These are phyloP conservation scores for Ganaspis sp. DNA, from an alignment of 1,140 invertebrate genomes.

Conservation along the genomic window DNA sequence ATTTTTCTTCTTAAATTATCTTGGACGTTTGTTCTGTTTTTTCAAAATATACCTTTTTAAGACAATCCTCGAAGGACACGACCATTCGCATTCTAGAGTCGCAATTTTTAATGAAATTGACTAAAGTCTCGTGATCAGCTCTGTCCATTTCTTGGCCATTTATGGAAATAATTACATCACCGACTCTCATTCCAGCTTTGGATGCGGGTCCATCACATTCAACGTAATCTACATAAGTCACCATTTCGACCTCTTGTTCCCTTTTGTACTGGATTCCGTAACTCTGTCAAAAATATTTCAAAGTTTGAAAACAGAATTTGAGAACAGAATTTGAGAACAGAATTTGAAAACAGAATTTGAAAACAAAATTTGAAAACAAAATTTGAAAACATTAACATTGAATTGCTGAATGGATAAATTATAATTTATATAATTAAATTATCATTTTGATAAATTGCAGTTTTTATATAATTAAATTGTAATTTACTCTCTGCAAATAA, in stretches of 20 bases:
- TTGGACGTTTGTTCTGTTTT: too few species aligned
- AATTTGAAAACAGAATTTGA: too few species aligned
- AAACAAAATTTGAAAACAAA: too few species aligned
- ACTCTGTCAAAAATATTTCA: constrained; percentile 80
- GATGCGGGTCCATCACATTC: constrained; percentile 92
- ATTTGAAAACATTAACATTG: too few species aligned
- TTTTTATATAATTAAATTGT: too few species aligned
- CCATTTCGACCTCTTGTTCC: constrained; percentile 93
- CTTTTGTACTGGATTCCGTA: constrained; percentile 97
- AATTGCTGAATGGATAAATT: too few species aligned
- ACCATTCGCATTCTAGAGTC: constrained; percentile 94
- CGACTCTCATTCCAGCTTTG: constrained; percentile 93
- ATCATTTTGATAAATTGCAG: too few species aligned
- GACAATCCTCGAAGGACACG: constrained; percentile 96
- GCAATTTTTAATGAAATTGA: constrained; percentile 93
- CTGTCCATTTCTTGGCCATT: constrained; percentile 95
- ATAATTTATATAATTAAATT: too few species aligned
- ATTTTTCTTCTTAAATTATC: too few species aligned
- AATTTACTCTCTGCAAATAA: too few species aligned
- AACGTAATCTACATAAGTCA: constrained; percentile 97
- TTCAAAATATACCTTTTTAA: constrained; percentile 84
- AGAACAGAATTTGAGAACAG: too few species aligned
- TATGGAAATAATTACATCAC: constrained; percentile 95
- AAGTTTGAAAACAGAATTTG: neutral
- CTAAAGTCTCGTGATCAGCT: constrained; percentile 92